Evolutionary conservation across 2,113 vertebrate genomes (phyloP), one percentile per base, ranked within the genome.

Genomic region (Proterorhinus semilunaris): DNA sequence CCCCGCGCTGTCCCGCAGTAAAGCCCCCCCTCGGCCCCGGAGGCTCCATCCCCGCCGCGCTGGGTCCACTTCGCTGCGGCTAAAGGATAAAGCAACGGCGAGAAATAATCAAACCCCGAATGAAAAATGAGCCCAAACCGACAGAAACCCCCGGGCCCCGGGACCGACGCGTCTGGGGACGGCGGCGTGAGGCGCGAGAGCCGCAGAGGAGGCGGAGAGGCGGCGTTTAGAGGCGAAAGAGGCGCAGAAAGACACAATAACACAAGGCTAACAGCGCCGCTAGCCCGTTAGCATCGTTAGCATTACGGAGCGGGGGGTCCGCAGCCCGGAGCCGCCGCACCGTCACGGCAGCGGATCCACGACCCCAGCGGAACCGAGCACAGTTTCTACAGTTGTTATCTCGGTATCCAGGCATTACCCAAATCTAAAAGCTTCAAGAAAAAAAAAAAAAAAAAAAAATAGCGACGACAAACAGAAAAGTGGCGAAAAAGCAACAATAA

Each of bases 231-330:
- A 15, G 61, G 75, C 46, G 59, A 36, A 68, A 70, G 77, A 66
- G 77, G 71, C 71, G 46, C 69, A 75, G 84, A 85, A 81, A 42
- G 83, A 88, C 92, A 93, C 91, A 93, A 93, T 93, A 93, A 93
- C 90, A 93, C 86, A 89, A 57, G 72, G 89, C 88, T 88, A 84
- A 66, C 72, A 36, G 62, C 84, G 85, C 86, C 46, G 74, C 65
- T 87, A 89, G 80, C 83, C 27, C 17, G 82, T 49, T 88, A 89
- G 87, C 89, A 66, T 36, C 27, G 27, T 36, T 36, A 36, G 27
- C 27, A 36, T 36, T 3, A 36, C 27, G 27, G 27, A 36, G 27
- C 27, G 27, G 27, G 27, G 27, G 27, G 27, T 1, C 27, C 4
- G 27, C 27, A 5, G 27, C 27, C 27, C 27, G 27, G 27, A 36